Conservation (phyloP, 35 echinoderm and acorn worm genomes). For the Apostichopus japonicus region DNA sequence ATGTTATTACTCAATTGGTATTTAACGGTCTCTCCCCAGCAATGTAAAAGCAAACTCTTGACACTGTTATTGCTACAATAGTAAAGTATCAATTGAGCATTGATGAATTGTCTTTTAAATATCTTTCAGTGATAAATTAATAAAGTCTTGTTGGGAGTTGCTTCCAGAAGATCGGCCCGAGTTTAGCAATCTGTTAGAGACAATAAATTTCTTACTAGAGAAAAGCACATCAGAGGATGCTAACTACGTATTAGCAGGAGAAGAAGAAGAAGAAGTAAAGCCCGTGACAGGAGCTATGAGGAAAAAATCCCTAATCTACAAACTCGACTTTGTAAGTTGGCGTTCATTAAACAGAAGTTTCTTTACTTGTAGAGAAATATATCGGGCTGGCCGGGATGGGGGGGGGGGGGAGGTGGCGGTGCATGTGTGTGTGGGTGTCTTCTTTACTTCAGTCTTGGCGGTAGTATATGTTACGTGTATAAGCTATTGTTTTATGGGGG, state of each 20-base stretch:
- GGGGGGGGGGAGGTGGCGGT: not conserved
- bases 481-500: not conserved
- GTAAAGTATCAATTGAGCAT: not conserved
- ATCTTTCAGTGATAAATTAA: slow-evolving; percentile 32
- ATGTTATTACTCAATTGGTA: too few relatives aligned
- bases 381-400: too few relatives aligned
- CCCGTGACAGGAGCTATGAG: not conserved
- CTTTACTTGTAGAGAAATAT: not conserved
- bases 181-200: slow-evolving; percentile 8
- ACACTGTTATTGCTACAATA: not conserved
- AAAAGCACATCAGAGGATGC: slow-evolving; percentile 17
- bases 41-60: too few relatives aligned
- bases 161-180: slow-evolving; percentile 21
- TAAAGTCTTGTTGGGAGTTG: slow-evolving; percentile 33
- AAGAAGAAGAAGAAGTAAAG: not conserved
- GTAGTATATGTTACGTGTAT: not conserved
- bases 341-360: too few relatives aligned
- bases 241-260: slow-evolving; percentile 28
- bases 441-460: not conserved
- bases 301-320: not conserved
- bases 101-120: not conserved
- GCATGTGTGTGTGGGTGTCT: not conserved
- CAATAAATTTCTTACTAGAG: slow-evolving; percentile 34
- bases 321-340: slow-evolving; percentile 5
- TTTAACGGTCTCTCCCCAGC: too few relatives aligned